Evolutionary conservation across 2,113 vertebrate genomes (phyloP).

Genomic region (Trichechus manatus): DNA sequence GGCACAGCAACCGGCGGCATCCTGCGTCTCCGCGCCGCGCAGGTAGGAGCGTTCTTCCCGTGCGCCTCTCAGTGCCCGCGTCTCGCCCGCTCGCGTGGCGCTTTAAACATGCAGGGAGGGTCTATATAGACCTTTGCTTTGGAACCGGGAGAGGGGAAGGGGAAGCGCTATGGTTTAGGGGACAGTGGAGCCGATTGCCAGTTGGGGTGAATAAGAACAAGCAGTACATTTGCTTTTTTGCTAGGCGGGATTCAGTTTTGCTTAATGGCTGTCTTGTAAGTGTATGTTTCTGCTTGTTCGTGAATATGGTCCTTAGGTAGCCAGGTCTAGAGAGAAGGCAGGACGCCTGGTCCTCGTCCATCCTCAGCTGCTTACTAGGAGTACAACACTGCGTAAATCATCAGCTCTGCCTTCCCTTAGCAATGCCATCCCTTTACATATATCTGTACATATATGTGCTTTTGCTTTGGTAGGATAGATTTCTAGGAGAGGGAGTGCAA

Average conservation of each 20-base stretch:
- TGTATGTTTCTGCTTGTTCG: background rate
- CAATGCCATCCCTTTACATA: background rate
- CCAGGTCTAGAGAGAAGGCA: background rate
- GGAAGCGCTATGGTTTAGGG: background rate
- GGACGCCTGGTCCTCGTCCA: background rate
- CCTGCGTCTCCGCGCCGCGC: rapidly evolving
- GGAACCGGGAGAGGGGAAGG: background rate
- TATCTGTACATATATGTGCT: background rate
- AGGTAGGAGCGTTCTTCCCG: slow-evolving; percentile 62
- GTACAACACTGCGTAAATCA: background rate
- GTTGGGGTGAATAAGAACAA: background rate
- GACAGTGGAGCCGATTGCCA: background rate
- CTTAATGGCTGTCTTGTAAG: background rate
- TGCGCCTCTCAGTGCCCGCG: rapidly evolving
- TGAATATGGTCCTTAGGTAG: background rate
- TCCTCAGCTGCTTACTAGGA: background rate
- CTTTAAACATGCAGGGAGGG: background rate
- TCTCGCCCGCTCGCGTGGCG: background rate
- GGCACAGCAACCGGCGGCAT: rapidly evolving
- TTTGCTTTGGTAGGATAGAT: background rate
- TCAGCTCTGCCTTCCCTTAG: background rate
- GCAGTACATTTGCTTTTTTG: background rate
- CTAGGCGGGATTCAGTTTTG: background rate
- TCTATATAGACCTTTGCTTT: background rate
- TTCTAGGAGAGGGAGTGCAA: slow-evolving; percentile 36